Conservation (phyloP, 2,888 invertebrate genomes). For the Tipula lateralis region DNA sequence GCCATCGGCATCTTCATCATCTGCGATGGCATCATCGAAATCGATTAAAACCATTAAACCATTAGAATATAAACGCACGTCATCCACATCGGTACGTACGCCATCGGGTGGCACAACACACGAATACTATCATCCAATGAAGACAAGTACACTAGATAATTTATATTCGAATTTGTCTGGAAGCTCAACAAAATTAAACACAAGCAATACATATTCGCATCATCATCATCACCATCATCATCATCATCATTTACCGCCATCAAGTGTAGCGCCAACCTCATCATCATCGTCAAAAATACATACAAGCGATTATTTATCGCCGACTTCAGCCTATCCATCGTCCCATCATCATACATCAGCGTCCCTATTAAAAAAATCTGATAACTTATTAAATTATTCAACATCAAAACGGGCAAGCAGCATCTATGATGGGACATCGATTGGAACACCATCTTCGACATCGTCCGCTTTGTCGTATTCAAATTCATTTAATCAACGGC, state of each 20-base stretch:
- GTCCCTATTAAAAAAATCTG: neutral
- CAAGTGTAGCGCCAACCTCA: neutral
- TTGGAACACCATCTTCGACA: neutral
- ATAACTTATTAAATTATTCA: slow-evolving; percentile 26
- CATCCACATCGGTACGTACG: slow-evolving; percentile 30
- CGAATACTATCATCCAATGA: slow-evolving; percentile 29
- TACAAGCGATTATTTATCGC: neutral
- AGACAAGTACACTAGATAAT: neutral
- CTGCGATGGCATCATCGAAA: neutral
- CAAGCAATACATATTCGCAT: neutral
- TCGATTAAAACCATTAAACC: slow-evolving; percentile 19
- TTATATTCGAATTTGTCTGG: neutral
- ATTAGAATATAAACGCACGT: slow-evolving; percentile 32
- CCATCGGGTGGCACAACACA: neutral
- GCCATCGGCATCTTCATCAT: neutral
- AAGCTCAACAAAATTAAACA: slow-evolving; percentile 26
- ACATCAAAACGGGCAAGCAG: slow-evolving; percentile 38
- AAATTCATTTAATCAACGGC: neutral
- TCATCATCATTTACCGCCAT: slow-evolving; percentile 20
- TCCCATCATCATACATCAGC: neutral
- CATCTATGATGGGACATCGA: slow-evolving; percentile 32
- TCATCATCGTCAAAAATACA: neutral
- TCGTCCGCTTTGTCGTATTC: neutral
- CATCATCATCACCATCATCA: neutral
- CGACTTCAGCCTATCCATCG: neutral